Conservation (phyloP, 2,797 vertebrate genomes). For the Parauchenoglanis ngamensis region DNA sequence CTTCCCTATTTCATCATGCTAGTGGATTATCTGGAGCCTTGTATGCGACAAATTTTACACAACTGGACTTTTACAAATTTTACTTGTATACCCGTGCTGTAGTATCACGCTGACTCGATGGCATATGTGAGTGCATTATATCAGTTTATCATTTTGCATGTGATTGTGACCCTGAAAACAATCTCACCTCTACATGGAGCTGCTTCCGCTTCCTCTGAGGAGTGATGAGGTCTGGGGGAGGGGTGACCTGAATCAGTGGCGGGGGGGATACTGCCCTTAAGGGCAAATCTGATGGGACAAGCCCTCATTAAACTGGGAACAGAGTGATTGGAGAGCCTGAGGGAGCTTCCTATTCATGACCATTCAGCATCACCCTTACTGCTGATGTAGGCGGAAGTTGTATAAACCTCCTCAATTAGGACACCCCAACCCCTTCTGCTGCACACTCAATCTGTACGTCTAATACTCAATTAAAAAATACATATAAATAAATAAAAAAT, state of each 20-base stretch:
- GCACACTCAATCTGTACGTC: background rate
- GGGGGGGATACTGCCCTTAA: conserved; percentile 36
- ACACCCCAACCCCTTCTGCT: background rate
- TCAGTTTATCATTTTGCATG: background rate
- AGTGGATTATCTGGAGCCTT: background rate
- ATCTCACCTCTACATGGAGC: conserved; percentile 5
- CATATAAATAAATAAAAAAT: no score
- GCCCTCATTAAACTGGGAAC: background rate
- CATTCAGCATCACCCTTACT: conserved; percentile 26
- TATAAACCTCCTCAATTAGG: background rate
- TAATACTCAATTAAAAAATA: background rate
- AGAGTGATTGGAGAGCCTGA: conserved; percentile 34
- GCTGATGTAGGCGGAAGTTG: background rate
- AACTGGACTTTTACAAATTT: background rate
- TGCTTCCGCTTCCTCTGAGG: background rate
- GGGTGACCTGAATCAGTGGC: conserved; percentile 10
- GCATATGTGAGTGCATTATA: background rate
- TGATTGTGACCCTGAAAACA: conserved; percentile 6
- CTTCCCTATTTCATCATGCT: background rate
- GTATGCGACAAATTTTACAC: background rate
- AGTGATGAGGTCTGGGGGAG: background rate
- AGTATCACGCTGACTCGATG: background rate
- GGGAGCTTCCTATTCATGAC: conserved; percentile 23
- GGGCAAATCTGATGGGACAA: conserved; percentile 45
- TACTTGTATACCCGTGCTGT: no score